Evolutionary conservation across 2,797 vertebrate genomes (phyloP).

Genomic region (Fistularia commersonii): DNA sequence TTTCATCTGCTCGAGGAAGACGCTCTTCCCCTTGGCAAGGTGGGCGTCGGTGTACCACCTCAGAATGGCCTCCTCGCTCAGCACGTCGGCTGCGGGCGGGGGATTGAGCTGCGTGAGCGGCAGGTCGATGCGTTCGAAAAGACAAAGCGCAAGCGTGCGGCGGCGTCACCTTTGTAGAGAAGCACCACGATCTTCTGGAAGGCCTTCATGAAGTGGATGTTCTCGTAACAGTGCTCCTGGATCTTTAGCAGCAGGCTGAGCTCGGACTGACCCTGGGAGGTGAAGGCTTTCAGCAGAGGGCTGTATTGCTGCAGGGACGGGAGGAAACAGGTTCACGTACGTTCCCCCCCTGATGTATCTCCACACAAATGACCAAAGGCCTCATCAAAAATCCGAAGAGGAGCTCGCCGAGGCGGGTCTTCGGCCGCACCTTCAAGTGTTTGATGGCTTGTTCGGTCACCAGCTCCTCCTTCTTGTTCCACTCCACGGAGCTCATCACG

Average conservation of each 20-base stretch:
- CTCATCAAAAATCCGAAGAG: neutral
- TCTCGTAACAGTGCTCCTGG: slow-evolving; percentile 98
- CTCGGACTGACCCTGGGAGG: slow-evolving; percentile 93
- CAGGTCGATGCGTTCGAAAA: neutral
- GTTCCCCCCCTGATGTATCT: neutral
- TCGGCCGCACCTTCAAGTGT: slow-evolving; percentile 88
- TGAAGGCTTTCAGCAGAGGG: slow-evolving; percentile 94
- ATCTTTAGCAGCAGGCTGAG: slow-evolving; percentile 94
- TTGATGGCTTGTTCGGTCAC: slow-evolving; percentile 98
- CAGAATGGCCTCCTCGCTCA: slow-evolving; percentile 95
- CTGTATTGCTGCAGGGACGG: slow-evolving; percentile 85
- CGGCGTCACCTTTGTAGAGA: slow-evolving; percentile 89
- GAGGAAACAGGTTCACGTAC: neutral
- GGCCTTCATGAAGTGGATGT: slow-evolving; percentile 99
- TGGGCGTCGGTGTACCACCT: slow-evolving; percentile 95
- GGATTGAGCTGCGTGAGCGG: neutral
- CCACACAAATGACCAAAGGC: neutral
- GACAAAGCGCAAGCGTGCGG: neutral
- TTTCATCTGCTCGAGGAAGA: slow-evolving; percentile 98
- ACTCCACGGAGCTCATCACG: slow-evolving; percentile 93
- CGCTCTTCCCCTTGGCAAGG: slow-evolving; percentile 89
- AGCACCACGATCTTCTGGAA: slow-evolving; percentile 99
- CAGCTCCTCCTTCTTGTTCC: slow-evolving; percentile 98
- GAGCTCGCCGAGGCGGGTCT: too few relatives aligned
- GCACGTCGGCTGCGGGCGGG: slow-evolving; percentile 83